Percentiles rank a stretch among this genome's conserved stretches.
These are phyloP conservation scores for Microplitis mediator DNA, from an alignment of 1,140 invertebrate species.

Conservation along the genomic window DNA sequence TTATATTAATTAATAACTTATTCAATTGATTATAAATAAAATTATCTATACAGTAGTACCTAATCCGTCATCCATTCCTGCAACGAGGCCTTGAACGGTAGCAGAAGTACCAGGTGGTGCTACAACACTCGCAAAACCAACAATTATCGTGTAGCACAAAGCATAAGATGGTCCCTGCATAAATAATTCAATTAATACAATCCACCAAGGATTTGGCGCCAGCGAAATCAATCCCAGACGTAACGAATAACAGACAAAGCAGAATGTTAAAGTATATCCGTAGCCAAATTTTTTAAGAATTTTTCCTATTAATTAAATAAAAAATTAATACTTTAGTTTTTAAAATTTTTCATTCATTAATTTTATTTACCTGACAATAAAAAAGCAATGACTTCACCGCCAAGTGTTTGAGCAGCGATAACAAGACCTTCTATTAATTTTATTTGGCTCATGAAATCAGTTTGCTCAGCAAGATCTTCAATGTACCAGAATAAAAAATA, in stretches of 20 bases:
- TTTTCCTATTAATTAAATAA: conserved; percentile 64
- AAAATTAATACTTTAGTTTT: background rate
- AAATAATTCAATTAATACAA: conserved; percentile 72
- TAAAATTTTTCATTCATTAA: background rate
- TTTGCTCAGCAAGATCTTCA: conserved; percentile 72
- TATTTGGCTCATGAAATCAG: conserved; percentile 67
- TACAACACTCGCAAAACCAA: conserved; percentile 76
- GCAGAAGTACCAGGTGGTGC: conserved; percentile 79
- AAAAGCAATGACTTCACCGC: conserved; percentile 78
- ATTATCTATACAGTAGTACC: conserved; percentile 58
- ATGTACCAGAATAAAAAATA: conserved; percentile 82
- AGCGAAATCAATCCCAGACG: conserved; percentile 72
- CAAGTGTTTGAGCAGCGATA: conserved; percentile 75
- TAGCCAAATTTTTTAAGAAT: conserved; percentile 71
- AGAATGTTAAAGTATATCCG: conserved; percentile 72
- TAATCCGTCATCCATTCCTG: conserved; percentile 81
- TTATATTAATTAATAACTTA: background rate
- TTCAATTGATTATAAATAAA: background rate
- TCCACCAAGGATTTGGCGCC: conserved; percentile 75
- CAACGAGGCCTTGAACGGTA: conserved; percentile 80
- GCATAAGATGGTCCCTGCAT: conserved; percentile 83
- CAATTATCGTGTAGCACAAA: conserved; percentile 77
- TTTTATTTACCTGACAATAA: conserved; percentile 49
- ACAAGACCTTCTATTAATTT: conserved; percentile 78
- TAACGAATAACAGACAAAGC: conserved; percentile 73